These are phyloP conservation scores for Oncorhynchus keta DNA, from an alignment of 2,113 vertebrate genomes.

Conservation along the genomic window DNA sequence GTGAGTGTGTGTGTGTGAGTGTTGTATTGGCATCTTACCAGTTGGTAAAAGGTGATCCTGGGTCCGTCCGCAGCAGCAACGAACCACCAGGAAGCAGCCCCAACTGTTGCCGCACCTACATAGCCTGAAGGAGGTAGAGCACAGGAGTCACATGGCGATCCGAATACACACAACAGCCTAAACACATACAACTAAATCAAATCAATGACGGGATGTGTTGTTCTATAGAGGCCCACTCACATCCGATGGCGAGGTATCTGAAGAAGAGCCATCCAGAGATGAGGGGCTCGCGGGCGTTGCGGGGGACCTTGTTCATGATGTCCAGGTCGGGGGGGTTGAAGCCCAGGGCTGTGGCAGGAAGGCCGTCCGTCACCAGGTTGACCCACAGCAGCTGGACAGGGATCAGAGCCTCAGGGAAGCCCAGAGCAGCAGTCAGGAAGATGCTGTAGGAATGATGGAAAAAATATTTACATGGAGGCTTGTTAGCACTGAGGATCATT, in stretches of 20 bases:
- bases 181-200: not conserved
- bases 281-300: slow-evolving; percentile 94
- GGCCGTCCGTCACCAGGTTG: slow-evolving; percentile 94
- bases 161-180: not conserved
- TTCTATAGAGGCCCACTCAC: slow-evolving; percentile 70
- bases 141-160: too few species aligned
- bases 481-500: not conserved
- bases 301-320: slow-evolving; percentile 95
- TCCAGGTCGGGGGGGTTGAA: slow-evolving; percentile 97
- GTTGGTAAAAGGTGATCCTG: slow-evolving; percentile 89
- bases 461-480: not conserved
- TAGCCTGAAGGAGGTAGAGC: slow-evolving; percentile 78
- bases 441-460: slow-evolving; percentile 75
- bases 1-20: not conserved
- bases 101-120: slow-evolving; percentile 93
- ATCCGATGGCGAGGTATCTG: slow-evolving; percentile 95
- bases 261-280: slow-evolving; percentile 99
- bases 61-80: slow-evolving; percentile 96
- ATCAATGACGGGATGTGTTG: not conserved
- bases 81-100: slow-evolving; percentile 98
- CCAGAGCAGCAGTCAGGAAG: slow-evolving; percentile 95
- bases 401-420: slow-evolving; percentile 96
- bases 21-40: slow-evolving; percentile 73
- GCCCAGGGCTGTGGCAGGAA: slow-evolving; percentile 94
- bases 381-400: slow-evolving; percentile 98